Evolutionary conservation across 37 sponge, comb jelly and placozoan species (phyloP).

Genomic region (Halichondria panicea): DNA sequence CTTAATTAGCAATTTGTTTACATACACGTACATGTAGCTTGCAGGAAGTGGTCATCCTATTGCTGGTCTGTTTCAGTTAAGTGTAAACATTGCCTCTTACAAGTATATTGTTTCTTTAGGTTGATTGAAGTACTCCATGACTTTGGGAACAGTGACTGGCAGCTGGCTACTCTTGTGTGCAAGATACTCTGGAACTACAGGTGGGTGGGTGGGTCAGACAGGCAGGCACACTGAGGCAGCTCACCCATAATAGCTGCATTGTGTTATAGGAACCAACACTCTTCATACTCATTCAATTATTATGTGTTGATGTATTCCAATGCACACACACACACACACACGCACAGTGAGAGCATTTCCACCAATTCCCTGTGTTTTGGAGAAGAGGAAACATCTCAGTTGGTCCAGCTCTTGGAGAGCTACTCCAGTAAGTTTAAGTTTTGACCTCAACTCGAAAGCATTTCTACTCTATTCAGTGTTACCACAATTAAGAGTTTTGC

Average conservation of each 20-base stretch:
- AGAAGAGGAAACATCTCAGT: slow-evolving; percentile 47
- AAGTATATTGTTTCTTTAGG: slow-evolving; percentile 16
- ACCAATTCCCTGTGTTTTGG: slow-evolving; percentile 42
- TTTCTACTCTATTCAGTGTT: no score
- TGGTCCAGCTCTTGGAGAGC: slow-evolving; percentile 59
- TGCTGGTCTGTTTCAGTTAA: neutral
- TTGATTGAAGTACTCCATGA: slow-evolving; percentile 79
- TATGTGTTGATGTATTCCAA: no score
- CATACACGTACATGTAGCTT: neutral
- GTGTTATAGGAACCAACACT: neutral
- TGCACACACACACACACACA: no score
- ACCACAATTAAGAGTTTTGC: no score
- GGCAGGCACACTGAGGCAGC: neutral
- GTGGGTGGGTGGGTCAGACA: slow-evolving; percentile 1
- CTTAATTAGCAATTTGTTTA: neutral
- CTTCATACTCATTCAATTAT: no score
- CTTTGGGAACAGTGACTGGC: slow-evolving; percentile 84
- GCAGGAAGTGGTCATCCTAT: neutral
- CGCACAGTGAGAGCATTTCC: slow-evolving; percentile 65
- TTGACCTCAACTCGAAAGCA: no score
- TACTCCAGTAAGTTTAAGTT: slow-evolving; percentile 58
- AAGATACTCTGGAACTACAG: slow-evolving; percentile 90
- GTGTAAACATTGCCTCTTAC: neutral
- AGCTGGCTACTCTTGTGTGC: slow-evolving; percentile 76
- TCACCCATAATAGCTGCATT: neutral